A percentile compares a stretch with the other conserved stretches of the same genome.
Evolutionary conservation across 2,888 invertebrate genomes (phyloP).

Genomic region (Cephus sareptanus): DNA sequence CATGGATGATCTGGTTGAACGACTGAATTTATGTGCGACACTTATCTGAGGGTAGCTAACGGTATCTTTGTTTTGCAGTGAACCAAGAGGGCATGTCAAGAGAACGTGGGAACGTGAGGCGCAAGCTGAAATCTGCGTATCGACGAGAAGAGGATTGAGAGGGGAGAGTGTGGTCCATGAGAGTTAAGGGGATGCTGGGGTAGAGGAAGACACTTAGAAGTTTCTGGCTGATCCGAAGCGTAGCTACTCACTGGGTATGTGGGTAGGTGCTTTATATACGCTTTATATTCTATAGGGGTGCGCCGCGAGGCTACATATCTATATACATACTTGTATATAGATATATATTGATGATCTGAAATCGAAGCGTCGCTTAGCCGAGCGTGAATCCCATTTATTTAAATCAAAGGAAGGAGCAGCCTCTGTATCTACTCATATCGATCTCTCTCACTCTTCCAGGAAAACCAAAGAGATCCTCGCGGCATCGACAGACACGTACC

Average conservation of each 20-base stretch:
- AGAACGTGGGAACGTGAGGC: slow-evolving; percentile 54
- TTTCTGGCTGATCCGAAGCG: too few relatives aligned
- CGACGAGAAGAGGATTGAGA: too few relatives aligned
- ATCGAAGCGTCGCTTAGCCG: slow-evolving; percentile 63
- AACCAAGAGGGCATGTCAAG: slow-evolving; percentile 33
- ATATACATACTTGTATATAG: slow-evolving; percentile 22
- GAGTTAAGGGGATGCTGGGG: too few relatives aligned
- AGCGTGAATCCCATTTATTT: slow-evolving; percentile 63
- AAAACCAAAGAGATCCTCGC: too few relatives aligned
- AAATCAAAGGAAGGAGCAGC: slow-evolving; percentile 36
- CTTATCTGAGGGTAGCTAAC: too few relatives aligned
- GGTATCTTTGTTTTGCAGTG: slow-evolving; percentile 56
- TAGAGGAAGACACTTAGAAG: too few relatives aligned
- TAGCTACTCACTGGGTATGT: neutral
- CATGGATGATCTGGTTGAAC: too few relatives aligned
- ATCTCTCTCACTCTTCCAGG: too few relatives aligned
- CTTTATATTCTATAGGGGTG: slow-evolving; percentile 49
- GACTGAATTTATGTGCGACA: too few relatives aligned
- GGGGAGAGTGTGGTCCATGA: too few relatives aligned
- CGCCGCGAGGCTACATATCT: slow-evolving; percentile 50
- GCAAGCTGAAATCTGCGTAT: slow-evolving; percentile 53
- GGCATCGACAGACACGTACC: too few relatives aligned
- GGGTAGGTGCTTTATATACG: slow-evolving; percentile 2
- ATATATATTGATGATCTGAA: slow-evolving; percentile 44
- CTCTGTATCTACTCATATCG: too few relatives aligned